Percentiles rank a stretch among this genome's conserved stretches.
phyloP scores from a whole-genome alignment of 2,888 invertebrate genomes.

The Machimus atricapillus region DNA sequence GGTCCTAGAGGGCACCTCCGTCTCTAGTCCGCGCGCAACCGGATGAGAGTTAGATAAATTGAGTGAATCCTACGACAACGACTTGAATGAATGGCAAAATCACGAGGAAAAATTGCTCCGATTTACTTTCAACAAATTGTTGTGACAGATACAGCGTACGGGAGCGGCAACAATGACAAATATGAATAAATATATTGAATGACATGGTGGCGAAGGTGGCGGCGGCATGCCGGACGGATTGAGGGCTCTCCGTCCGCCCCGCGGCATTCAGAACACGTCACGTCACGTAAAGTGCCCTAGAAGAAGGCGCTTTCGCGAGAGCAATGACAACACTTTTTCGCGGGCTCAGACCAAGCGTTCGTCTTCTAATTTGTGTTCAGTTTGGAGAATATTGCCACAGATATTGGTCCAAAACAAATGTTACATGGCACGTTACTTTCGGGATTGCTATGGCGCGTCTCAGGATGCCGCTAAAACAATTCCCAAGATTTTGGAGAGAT shows the following conservation, averaged over 20 bases:
- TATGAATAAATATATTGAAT: constrained; percentile 38
- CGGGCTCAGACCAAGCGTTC: not conserved
- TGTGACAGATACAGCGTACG: constrained; percentile 39
- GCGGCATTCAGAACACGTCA: not conserved
- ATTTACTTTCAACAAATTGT: constrained; percentile 45
- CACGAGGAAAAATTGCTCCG: constrained; percentile 41
- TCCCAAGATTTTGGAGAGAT: not conserved
- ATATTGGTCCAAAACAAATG: not conserved
- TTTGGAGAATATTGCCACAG: not conserved
- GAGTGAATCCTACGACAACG: constrained; percentile 40
- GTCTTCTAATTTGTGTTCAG: not conserved
- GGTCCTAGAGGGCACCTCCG: not conserved
- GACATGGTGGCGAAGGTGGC: not conserved
- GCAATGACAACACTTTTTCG: not conserved
- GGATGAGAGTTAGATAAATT: constrained; percentile 43
- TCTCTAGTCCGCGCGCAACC: not conserved
- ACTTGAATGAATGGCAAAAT: constrained; percentile 43
- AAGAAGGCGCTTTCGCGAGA: not conserved
- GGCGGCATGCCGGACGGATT: not conserved
- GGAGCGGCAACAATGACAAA: constrained; percentile 30
- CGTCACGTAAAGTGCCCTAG: not conserved
- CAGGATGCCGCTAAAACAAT: not conserved
- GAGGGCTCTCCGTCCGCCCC: not conserved
- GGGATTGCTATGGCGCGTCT: not conserved
- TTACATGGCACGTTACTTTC: not conserved